These are phyloP conservation scores for Drosophila greeni DNA, from an alignment of 2,888 invertebrate species.

Conservation along the genomic window DNA sequence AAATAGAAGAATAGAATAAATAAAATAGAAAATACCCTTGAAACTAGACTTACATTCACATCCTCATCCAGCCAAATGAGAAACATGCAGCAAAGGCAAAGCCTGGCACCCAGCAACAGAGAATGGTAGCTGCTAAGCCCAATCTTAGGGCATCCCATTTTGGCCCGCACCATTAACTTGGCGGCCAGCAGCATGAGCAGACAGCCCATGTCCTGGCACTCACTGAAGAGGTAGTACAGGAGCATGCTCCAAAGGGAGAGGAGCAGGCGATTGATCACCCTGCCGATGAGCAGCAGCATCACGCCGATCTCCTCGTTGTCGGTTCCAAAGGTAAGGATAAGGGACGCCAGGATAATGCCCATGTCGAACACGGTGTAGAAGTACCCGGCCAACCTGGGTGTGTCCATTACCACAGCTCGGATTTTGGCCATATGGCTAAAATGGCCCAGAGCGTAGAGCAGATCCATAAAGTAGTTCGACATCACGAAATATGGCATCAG, in stretches of 20 bases:
- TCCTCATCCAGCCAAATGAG: slow-evolving; percentile 18
- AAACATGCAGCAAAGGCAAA: slow-evolving; percentile 11
- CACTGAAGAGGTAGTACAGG: slow-evolving; percentile 17
- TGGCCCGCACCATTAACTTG: slow-evolving; percentile 3
- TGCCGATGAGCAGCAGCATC: slow-evolving; percentile 34
- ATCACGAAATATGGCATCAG: slow-evolving; percentile 29
- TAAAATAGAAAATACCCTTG: neutral
- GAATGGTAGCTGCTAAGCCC: neutral
- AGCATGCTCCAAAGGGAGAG: slow-evolving; percentile 21
- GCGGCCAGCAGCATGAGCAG: slow-evolving; percentile 38
- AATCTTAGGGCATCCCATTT: neutral
- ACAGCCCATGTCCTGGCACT: slow-evolving; percentile 36
- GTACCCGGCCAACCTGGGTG: slow-evolving; percentile 4
- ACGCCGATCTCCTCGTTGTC: slow-evolving; percentile 16
- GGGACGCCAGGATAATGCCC: neutral
- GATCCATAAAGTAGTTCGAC: slow-evolving; percentile 14
- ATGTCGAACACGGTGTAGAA: slow-evolving; percentile 29
- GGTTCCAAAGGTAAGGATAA: neutral
- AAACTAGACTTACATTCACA: slow-evolving; percentile 6
- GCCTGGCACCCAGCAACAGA: slow-evolving; percentile 16
- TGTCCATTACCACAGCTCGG: slow-evolving; percentile 22
- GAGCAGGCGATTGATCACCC: slow-evolving; percentile 12
- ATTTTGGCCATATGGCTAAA: neutral
- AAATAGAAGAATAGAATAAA: neutral
- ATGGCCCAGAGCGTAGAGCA: neutral